Conservation (phyloP, 37 sponge, comb jelly and placozoan species). For the Cliona cf. orientalis region DNA sequence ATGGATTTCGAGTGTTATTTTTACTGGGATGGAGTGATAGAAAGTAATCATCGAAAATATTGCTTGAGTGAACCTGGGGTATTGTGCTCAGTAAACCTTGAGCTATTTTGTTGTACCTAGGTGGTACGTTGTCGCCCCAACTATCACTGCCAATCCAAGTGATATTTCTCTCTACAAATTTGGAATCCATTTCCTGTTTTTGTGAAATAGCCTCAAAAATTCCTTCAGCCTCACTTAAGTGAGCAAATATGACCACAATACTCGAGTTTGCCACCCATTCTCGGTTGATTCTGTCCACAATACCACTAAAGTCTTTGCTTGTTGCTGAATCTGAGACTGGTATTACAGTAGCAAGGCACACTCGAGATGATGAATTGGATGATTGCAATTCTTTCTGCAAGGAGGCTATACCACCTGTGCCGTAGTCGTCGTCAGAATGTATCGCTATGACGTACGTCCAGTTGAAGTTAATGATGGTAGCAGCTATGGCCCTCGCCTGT, state of each 20-base stretch:
- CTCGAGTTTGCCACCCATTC: too few species aligned
- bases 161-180: too few species aligned
- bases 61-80: constrained; percentile 1
- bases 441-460: constrained; percentile 64
- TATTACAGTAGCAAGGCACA: constrained; percentile 10
- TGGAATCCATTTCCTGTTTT: neutral
- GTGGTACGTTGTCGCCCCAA: constrained; percentile 55
- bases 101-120: neutral
- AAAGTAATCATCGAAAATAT: constrained; percentile 61
- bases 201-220: constrained; percentile 10
- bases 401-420: constrained; percentile 36
- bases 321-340: neutral
- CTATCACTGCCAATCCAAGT: constrained; percentile 80
- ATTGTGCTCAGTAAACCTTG: constrained; percentile 42
- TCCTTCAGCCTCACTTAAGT: too few species aligned
- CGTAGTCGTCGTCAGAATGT: constrained; percentile 52
- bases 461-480: constrained; percentile 39
- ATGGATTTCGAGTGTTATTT: constrained; percentile 59
- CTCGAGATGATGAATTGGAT: neutral
- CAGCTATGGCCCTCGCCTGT: constrained; percentile 75
- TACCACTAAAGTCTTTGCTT: neutral
- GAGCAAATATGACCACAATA: too few species aligned
- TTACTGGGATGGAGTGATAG: constrained; percentile 36
- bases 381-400: constrained; percentile 22
- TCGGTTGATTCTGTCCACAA: neutral